A percentile compares a stretch with the other conserved stretches of the same genome.
Conservation (phyloP, 1,140 invertebrate genomes). For the Neotoxoptera formosana region DNA sequence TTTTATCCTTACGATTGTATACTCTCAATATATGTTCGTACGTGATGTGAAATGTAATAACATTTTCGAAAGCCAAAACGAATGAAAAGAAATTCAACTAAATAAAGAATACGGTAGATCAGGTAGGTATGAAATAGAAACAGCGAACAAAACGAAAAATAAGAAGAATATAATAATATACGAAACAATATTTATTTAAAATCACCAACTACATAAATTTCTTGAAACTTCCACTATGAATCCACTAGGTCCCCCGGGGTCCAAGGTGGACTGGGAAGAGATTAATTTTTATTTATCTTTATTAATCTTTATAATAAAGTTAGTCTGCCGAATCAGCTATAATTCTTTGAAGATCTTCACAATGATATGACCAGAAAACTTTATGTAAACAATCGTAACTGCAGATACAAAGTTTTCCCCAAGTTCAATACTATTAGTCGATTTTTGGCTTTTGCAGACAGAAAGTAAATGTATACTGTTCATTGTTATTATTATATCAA, state of each 20-base stretch:
- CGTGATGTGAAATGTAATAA: constrained; percentile 10
- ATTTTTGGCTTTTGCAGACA: constrained; percentile 1
- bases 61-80: not conserved
- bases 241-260: not conserved
- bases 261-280: not conserved
- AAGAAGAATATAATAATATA: constrained; percentile 8
- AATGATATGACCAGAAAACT: not conserved
- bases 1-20: not conserved
- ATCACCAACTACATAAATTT: not conserved
- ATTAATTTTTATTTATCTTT: constrained; percentile 34
- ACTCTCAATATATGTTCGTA: not conserved
- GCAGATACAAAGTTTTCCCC: not conserved
- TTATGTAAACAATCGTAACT: not conserved
- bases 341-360: not conserved
- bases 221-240: not conserved
- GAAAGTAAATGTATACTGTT: not conserved
- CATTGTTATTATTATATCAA: not conserved
- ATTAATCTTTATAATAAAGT: not conserved
- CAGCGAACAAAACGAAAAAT: not conserved
- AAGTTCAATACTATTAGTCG: constrained; percentile 5
- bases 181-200: not conserved
- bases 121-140: not conserved
- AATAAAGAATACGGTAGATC: not conserved
- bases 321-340: not conserved
- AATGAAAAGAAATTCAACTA: constrained; percentile 22